Conservation (phyloP, 2,888 invertebrate species). For the Notodonta ziczac region DNA sequence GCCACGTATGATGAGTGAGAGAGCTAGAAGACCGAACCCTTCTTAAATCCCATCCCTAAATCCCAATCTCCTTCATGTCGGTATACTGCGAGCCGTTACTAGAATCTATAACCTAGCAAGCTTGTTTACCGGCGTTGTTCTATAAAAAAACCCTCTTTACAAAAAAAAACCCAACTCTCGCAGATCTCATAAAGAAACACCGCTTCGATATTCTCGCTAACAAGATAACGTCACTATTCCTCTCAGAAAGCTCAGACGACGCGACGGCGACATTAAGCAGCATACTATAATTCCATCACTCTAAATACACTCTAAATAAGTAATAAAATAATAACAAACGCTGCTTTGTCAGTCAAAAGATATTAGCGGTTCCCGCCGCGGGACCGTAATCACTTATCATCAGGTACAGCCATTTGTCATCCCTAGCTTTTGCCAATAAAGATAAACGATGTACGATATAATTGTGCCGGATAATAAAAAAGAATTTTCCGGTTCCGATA, state of each 20-base stretch:
- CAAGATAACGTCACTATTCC: background rate
- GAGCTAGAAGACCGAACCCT: too few relatives aligned
- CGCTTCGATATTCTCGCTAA: slow-evolving; percentile 1
- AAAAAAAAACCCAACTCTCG: background rate
- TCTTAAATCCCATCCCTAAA: too few relatives aligned
- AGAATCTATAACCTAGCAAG: too few relatives aligned
- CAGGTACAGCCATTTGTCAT: slow-evolving; percentile 18
- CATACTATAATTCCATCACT: slow-evolving; percentile 12
- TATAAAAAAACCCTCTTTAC: background rate
- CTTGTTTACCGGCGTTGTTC: too few relatives aligned
- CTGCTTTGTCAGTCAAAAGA: slow-evolving; percentile 9
- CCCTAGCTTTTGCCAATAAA: slow-evolving; percentile 22
- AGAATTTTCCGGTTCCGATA: background rate
- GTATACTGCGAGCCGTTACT: too few relatives aligned
- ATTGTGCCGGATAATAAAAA: slow-evolving; percentile 17
- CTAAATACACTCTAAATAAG: slow-evolving; percentile 9
- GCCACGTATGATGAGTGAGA: too few relatives aligned
- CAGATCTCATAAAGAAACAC: slow-evolving; percentile 1
- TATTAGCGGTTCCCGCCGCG: slow-evolving; percentile 8
- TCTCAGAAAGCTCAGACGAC: background rate
- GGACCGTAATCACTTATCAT: slow-evolving; percentile 20
- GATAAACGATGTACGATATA: slow-evolving; percentile 19
- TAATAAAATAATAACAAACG: slow-evolving; percentile 11
- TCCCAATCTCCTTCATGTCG: too few relatives aligned
- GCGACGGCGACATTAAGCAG: slow-evolving; percentile 2